Evolutionary conservation across 2,113 vertebrate species (phyloP).

Genomic region (Thomomys bottae): DNA sequence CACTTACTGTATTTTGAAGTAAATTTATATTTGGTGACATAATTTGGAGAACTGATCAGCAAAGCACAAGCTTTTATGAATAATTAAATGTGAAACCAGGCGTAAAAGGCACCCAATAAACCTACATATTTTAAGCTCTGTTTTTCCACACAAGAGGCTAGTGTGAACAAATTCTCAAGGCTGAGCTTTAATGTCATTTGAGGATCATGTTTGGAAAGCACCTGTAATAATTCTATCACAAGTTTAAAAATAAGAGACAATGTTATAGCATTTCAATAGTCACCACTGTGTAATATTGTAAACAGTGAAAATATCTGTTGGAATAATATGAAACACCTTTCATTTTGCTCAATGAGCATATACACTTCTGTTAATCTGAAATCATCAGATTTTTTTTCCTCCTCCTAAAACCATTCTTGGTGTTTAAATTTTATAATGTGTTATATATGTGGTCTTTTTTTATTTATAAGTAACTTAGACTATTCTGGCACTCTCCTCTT

Average conservation of each 20-base stretch:
- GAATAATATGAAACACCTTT: slow-evolving; percentile 63
- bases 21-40: slow-evolving; percentile 60
- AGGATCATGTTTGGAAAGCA: slow-evolving; percentile 52
- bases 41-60: slow-evolving; percentile 52
- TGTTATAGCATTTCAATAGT: neutral
- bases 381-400: neutral
- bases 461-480: slow-evolving; percentile 55
- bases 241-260: slow-evolving; percentile 49
- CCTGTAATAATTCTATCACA: slow-evolving; percentile 45
- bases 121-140: slow-evolving; percentile 16
- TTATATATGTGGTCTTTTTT: slow-evolving; percentile 65
- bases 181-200: slow-evolving; percentile 1
- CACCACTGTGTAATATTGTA: neutral
- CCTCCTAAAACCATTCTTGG: slow-evolving; percentile 57
- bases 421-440: slow-evolving; percentile 67
- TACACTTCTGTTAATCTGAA: neutral
- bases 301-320: slow-evolving; percentile 49
- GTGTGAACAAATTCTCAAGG: slow-evolving; percentile 51
- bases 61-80: slow-evolving; percentile 48
- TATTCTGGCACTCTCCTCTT: slow-evolving; percentile 29
- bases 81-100: slow-evolving; percentile 58
- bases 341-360: neutral
- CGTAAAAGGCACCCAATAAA: slow-evolving; percentile 45
- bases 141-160: slow-evolving; percentile 32
- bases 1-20: slow-evolving; percentile 49